Conservation (phyloP, 2,888 invertebrate genomes). For the Melanostoma mellinum region DNA sequence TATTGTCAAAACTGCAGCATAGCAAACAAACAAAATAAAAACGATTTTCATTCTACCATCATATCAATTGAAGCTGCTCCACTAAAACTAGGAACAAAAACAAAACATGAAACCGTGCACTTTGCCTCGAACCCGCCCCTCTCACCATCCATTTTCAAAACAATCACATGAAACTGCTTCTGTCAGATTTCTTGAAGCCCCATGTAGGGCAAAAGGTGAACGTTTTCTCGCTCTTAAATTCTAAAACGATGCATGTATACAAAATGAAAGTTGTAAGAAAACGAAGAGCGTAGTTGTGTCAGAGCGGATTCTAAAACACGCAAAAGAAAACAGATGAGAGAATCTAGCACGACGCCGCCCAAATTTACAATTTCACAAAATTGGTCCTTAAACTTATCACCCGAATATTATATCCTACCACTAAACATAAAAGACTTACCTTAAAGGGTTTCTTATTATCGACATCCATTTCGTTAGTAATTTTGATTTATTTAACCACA, state of each 20-base stretch:
- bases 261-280: slow-evolving; percentile 25
- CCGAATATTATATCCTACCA: neutral
- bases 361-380: slow-evolving; percentile 22
- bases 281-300: slow-evolving; percentile 2
- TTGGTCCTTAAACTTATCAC: neutral
- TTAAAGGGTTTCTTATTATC: slow-evolving; percentile 76
- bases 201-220: neutral
- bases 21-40: no score
- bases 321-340: slow-evolving; percentile 20
- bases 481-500: slow-evolving; percentile 26
- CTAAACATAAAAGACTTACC: slow-evolving; percentile 68
- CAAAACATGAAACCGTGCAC: no score
- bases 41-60: no score
- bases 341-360: slow-evolving; percentile 59
- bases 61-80: no score
- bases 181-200: slow-evolving; percentile 1
- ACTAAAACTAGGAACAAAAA: no score
- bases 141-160: slow-evolving; percentile 8
- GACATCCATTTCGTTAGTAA: slow-evolving; percentile 72
- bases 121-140: neutral
- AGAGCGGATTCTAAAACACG: slow-evolving; percentile 2
- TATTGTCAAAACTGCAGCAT: no score
- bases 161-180: neutral
- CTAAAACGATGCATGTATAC: slow-evolving; percentile 13
- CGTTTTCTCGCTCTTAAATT: slow-evolving; percentile 60